A percentile compares a stretch with the other conserved stretches of the same genome.
These are phyloP conservation scores for Ailurus styani DNA, from an alignment of 2,113 vertebrate genomes.

Conservation along the genomic window DNA sequence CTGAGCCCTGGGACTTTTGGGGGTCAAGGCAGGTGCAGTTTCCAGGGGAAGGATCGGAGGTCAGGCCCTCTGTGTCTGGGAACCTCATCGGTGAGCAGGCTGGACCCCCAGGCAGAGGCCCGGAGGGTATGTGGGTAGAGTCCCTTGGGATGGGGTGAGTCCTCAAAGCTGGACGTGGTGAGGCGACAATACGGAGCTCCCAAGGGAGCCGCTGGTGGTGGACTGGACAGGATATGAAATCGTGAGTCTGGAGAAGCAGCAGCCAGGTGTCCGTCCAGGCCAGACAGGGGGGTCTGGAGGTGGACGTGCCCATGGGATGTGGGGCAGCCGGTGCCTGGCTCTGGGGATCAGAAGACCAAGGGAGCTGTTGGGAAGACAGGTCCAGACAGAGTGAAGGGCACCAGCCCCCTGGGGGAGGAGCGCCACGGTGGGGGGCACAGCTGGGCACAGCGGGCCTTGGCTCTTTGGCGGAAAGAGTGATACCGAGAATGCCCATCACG, in stretches of 20 bases:
- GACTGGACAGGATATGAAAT: background rate
- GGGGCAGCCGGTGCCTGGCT: background rate
- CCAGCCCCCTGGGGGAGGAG: background rate
- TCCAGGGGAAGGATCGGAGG: background rate
- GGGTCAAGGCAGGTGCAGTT: background rate
- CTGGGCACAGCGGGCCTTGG: background rate
- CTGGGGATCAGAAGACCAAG: background rate
- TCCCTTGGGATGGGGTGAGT: background rate
- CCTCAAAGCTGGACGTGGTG: background rate
- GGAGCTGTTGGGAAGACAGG: background rate
- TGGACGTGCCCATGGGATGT: background rate
- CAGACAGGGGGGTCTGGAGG: background rate
- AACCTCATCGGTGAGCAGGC: background rate
- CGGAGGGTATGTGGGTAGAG: background rate
- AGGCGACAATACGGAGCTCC: background rate
- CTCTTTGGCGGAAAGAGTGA: background rate
- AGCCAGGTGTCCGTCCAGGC: background rate
- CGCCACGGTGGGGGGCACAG: no score
- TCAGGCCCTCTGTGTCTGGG: background rate
- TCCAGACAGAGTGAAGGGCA: background rate
- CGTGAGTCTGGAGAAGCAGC: background rate
- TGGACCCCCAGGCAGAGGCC: background rate
- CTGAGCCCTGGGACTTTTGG: background rate
- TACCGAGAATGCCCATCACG: background rate
- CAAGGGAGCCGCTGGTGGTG: background rate